Base-by-base conservation (phyloP, 1,140 invertebrate species). In the Thalassaphorura encarpata region DNA sequence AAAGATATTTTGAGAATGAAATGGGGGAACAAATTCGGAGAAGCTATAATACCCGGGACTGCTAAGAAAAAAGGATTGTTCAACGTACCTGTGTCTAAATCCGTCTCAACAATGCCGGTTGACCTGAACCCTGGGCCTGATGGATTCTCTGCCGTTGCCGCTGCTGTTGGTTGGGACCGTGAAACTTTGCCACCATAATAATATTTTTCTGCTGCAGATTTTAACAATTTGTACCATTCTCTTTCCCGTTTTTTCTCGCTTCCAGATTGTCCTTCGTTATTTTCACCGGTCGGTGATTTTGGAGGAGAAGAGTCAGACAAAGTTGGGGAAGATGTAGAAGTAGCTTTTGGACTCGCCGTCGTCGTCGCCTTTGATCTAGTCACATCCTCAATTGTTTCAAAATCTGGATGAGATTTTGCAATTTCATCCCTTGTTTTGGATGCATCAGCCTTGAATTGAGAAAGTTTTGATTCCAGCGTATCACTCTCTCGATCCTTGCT, bases 71-170 rank as follows among this genome's bases (percentile, higher is more conserved):
- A 21, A 29, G 28, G 48, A 28, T 47, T 51, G 16, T 36, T 11
- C 49, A 19, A 45, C 59, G 56, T 56, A 64, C 63, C 63, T 27
- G 63, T 64, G 45, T 64, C 63, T 45, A 64, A 56, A 54, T 64
- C 63, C 27, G 63, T 64, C 42, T 64, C 63, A 4, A 64, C 63
- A 59, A 64, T 60, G 26, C 57, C 61, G 46, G 63, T 61, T 41
- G 50, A 21, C 11, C 27, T 31, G 21, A 16, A 11, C 24, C n/a
- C 31, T 31, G 6, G 23, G n/a, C n/a, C n/a, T n/a, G n/a, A n/a
- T 53, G 56, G 39, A 42, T 39, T 47, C 42, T 27, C 19, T 39
- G 45, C 29, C 43, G 41, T 54, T 54, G 53, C 43, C 42, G 41
- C 18, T 43, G 41, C 18, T 23, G 41, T n/a, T 6, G 41, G 6